Base-by-base conservation (phyloP, 2,888 invertebrate genomes). In the Ophion obscuratus region DNA sequence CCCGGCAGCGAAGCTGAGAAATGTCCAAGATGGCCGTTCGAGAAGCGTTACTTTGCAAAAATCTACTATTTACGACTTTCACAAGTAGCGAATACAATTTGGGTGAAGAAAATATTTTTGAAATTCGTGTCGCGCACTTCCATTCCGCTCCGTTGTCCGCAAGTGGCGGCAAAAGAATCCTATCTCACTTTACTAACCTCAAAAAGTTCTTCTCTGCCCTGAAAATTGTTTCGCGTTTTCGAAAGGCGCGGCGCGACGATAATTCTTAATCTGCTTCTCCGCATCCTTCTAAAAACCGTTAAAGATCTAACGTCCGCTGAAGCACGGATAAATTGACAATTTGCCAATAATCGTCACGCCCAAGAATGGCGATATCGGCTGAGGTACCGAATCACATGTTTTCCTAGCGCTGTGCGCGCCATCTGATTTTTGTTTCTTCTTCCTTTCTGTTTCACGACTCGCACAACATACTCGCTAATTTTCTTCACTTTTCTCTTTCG, bases 251-350 rank as follows among this genome's bases (percentile, higher is more conserved):
- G 31, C 31, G 9, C 40, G 9, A 44, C 10, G 4, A 6, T 11
- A 31, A 24, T 68, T 68, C 31, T 62, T 1, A 17, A 74, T 44
- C 62, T 27, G 61, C 44, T 74, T 62, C 62, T 47, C 74, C 74
- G 61, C 59, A 6, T 31, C 20, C n/a, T 44, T 24, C 24, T 14
- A 53, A 53, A 53, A 74, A 24, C 24, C 59, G 31, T 73, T 73
- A 73, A 53, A 57, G 36, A 47, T 47, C 77, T 77, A 77, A 67
- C 36, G 53, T 77, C 57, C 57, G 75, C 24, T 67, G 53, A 61
- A 78, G 57, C 57, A 80, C 76, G 80, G 59, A 79, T 36, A 81
- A 81, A 77, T 84, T 77, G 81, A 84, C 84, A 73, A 71, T 73
- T 84, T 71, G 73, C 73, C 47, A 71, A 73, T 78, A 53, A 67